phyloP scores from a whole-genome alignment of 2,797 vertebrate genomes.

The Chaetophractus vellerosus region DNA sequence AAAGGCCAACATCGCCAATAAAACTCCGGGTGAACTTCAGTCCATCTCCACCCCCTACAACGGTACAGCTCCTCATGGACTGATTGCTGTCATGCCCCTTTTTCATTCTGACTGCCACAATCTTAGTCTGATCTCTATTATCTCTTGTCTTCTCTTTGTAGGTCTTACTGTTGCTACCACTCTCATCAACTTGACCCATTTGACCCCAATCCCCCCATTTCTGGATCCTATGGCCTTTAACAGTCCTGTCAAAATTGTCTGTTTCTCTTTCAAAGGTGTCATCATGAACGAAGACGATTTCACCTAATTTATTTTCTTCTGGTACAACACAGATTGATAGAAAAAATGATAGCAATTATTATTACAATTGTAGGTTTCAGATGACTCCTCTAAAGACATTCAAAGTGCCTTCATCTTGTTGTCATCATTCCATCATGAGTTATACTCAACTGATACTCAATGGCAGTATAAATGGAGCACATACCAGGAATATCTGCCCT shows the following conservation, averaged over 20 bases:
- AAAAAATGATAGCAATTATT: neutral
- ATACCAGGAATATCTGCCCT: neutral
- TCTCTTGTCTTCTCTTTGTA: neutral
- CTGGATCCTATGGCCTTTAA: neutral
- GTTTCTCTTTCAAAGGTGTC: constrained; percentile 18
- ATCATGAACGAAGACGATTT: neutral
- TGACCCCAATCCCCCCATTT: neutral
- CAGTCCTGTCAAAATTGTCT: neutral
- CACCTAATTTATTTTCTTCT: neutral
- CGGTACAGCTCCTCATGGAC: accelerated
- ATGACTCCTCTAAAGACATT: neutral
- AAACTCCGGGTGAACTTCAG: neutral
- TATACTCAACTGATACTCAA: neutral
- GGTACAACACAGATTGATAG: neutral
- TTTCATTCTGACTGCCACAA: accelerated
- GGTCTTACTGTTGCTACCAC: neutral
- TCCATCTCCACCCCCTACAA: neutral
- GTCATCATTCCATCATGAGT: neutral
- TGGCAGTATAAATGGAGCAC: neutral
- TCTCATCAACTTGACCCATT: neutral
- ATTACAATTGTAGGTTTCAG: neutral
- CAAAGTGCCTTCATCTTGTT: neutral
- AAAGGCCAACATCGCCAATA: neutral
- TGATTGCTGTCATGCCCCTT: neutral
- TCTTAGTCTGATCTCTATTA: neutral